These are phyloP conservation scores for Tricholauxania praeusta DNA, from an alignment of 2,888 invertebrate genomes.

Conservation along the genomic window DNA sequence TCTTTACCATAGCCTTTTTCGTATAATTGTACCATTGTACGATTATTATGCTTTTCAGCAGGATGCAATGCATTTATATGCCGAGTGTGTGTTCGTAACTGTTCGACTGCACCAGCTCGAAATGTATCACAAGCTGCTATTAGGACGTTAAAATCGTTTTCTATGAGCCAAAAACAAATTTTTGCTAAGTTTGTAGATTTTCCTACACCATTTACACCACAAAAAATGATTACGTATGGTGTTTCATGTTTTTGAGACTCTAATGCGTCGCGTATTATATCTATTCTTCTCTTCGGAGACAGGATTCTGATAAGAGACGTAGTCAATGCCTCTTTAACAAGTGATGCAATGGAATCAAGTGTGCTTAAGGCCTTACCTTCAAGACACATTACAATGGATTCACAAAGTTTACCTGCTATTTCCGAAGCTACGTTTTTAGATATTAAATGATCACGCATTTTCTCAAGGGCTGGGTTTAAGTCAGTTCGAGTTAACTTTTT, in stretches of 20 bases:
- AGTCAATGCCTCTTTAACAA: slow-evolving; percentile 87
- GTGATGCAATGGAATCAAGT: slow-evolving; percentile 91
- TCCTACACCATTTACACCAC: slow-evolving; percentile 98
- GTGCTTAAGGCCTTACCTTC: slow-evolving; percentile 94
- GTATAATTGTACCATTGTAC: slow-evolving; percentile 91
- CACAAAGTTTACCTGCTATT: slow-evolving; percentile 93
- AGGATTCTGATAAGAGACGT: slow-evolving; percentile 94
- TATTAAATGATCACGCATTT: slow-evolving; percentile 95
- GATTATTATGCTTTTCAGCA: slow-evolving; percentile 75
- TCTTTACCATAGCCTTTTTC: slow-evolving; percentile 99
- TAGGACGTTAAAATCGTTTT: slow-evolving; percentile 94
- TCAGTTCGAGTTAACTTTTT: slow-evolving; percentile 86
- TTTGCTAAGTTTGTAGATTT: slow-evolving; percentile 99
- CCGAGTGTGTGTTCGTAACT: slow-evolving; percentile 92
- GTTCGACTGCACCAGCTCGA: slow-evolving; percentile 98
- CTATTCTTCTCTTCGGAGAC: slow-evolving; percentile 93
- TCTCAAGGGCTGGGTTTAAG: slow-evolving; percentile 89
- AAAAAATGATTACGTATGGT: slow-evolving; percentile 97
- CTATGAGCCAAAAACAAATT: slow-evolving; percentile 99
- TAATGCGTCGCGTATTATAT: slow-evolving; percentile 95
- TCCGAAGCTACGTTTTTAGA: slow-evolving; percentile 98
- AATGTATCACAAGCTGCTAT: slow-evolving; percentile 99
- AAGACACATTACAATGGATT: slow-evolving; percentile 89
- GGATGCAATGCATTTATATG: slow-evolving; percentile 96
- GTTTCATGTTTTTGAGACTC: slow-evolving; percentile 85